Base-by-base conservation (phyloP, 1,140 invertebrate genomes). In the Sesamia nonagrioides region DNA sequence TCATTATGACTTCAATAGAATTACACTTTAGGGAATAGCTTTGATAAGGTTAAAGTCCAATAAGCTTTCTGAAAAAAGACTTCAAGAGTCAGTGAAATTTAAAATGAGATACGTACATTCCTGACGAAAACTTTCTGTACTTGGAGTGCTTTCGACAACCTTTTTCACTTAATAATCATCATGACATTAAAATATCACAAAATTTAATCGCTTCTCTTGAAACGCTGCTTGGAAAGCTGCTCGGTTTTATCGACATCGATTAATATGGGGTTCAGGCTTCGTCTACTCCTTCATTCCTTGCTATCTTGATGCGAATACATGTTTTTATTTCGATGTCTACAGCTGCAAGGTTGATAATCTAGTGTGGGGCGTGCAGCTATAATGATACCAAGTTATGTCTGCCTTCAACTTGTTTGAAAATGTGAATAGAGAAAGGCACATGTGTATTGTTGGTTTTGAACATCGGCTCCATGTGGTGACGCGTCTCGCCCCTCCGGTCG, bases 341-440 rank as follows among this genome's bases (percentile, higher is more conserved):
- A 89, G 86, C 89, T 90, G 89, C 88, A 77, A 58, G 77, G 80
- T 81, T 88, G 82, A 84, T 84, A 85, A 88, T 87, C 86, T 84
- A 68, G 86, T 86, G 82, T 85, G 82, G 72, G 85, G 76, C 83
- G 71, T 83, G 78, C 82, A 81, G 83, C 78, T 86, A 90, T 88
- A 87, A 88, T 66, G 82, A 87, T 86, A 78, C 85, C 73, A 76
- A 84, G 78, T 92, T 78, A 63, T 78, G 79, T 66, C 76, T 66
- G 74, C 79, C 60, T 77, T 66, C 35, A 77, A 73, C 54, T 78
- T 76, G 77, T 84, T 82, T 79, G 82, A 78, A 78, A 84, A 86
- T 86, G 58, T 75, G 87, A 82, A 84, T 86, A 78, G 82, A 78
- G 79, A 83, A 81, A 84, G 68, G 85, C 82, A 79, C 79, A 84